Base-by-base conservation (phyloP, 2,888 invertebrate species). In the Parapristionchus giblindavisi region DNA sequence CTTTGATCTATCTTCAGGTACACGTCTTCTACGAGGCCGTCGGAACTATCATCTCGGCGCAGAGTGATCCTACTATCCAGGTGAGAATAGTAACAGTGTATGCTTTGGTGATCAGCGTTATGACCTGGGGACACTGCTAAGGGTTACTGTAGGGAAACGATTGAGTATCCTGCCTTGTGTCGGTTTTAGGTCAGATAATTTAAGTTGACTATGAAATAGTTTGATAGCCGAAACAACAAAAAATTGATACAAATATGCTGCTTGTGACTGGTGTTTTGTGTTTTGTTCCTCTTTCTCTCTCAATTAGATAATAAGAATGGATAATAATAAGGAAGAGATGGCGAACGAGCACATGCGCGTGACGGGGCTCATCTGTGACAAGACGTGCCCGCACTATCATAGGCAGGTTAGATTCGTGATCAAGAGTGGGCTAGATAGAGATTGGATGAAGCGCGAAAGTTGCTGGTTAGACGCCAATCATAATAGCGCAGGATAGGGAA, bases 21-120 rank as follows among this genome's bases (percentile, higher is more conserved):
- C 97, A 99, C 89, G 99, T 98, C 65, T 99, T 99, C 90, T 99
- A 98, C 89, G 99, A 99, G 90, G 98, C 99, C 54, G 96, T 99
- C 72, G 99, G 98, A 34, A 94, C 96, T 89, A 98, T 99, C 96
- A 98, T 99, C 88, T 94, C 94, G 88, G 95, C 97, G 60, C 96
- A 97, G 90, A 43, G 60, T 1, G 72, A 60, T 2, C n/a, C 48
- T 17, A 11, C 6, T 54, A 14, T 65, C 2, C 74, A 65, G 61
- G 74, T 65, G 21, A 6, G 70, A 11, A 14, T 51, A 5, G 54
- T 5, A 48, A 24, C 17, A 24, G 29, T 32, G 36, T 40, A 27
- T 52, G 5, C 21, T 21, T 8, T 52, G 8, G 3, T 40, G 38
- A 63, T 63, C 43, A 27, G 29, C 8, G n/a, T 36, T 11, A 61